Evolutionary conservation across 2,797 vertebrate species (phyloP).

Genomic region (Tiaroga cobitis): DNA sequence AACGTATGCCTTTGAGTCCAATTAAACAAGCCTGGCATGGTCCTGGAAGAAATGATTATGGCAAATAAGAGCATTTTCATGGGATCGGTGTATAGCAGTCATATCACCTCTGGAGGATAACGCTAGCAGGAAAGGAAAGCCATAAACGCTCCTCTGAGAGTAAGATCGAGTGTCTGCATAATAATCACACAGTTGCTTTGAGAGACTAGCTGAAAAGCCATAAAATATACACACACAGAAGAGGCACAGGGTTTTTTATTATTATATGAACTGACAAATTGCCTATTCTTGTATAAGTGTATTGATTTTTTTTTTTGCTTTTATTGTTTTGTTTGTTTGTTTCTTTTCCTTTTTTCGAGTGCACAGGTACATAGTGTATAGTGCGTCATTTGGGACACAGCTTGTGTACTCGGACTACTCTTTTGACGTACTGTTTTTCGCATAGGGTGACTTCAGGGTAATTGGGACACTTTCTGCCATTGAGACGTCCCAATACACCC

Average conservation of each 20-base stretch:
- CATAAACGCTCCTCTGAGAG: constrained; percentile 27
- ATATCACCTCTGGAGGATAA: constrained; percentile 54
- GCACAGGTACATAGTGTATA: no score
- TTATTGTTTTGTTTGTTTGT: neutral
- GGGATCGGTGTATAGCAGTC: constrained; percentile 62
- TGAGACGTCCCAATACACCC: no score
- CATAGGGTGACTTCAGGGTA: neutral
- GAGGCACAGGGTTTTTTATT: constrained; percentile 40
- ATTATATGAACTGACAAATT: constrained; percentile 13
- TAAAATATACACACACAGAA: constrained; percentile 39
- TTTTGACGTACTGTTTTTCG: neutral
- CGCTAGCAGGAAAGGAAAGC: constrained; percentile 15
- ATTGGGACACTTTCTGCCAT: no score
- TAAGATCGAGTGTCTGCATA: constrained; percentile 49
- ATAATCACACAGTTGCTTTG: constrained; percentile 44
- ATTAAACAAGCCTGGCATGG: constrained; percentile 69
- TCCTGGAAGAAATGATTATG: constrained; percentile 66
- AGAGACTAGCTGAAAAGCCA: constrained; percentile 47
- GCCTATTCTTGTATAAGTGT: constrained; percentile 16
- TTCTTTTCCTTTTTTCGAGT: neutral
- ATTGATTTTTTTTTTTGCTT: constrained; percentile 9
- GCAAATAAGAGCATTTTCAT: constrained; percentile 61
- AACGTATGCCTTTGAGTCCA: constrained; percentile 64
- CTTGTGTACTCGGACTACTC: no score
- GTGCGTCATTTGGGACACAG: no score